Conservation (phyloP, 2,888 invertebrate genomes). For the Cotesia congregata region DNA sequence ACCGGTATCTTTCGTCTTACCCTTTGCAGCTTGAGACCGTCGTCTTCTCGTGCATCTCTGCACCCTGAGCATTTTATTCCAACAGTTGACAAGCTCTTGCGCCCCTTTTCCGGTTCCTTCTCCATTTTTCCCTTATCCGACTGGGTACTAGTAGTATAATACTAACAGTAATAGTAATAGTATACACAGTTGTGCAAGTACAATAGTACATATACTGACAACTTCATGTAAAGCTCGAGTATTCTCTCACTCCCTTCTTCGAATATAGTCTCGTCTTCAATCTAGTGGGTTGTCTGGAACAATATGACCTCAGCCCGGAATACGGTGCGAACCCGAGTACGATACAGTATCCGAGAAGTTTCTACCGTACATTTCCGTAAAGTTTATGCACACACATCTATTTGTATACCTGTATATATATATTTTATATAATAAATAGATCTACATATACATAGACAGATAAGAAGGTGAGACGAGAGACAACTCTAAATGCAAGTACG, state of each 20-base stretch:
- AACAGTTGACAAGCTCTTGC: background rate
- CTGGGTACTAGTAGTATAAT: background rate
- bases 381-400: background rate
- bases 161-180: background rate
- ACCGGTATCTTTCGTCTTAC: background rate
- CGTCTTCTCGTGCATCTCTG: background rate
- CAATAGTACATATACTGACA: background rate
- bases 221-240: slow-evolving; percentile 9
- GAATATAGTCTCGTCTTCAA: slow-evolving; percentile 45
- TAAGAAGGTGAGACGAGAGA: background rate
- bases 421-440: background rate
- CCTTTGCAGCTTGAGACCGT: background rate
- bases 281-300: slow-evolving; percentile 45
- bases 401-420: background rate
- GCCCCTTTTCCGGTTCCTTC: background rate
- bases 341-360: slow-evolving; percentile 40
- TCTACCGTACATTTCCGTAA: slow-evolving; percentile 23
- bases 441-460: background rate
- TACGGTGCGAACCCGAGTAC: slow-evolving; percentile 35
- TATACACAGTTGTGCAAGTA: background rate
- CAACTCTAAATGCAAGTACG: slow-evolving; percentile 4
- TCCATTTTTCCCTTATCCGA: background rate
- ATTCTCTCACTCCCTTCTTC: slow-evolving; percentile 37
- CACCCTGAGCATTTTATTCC: slow-evolving; percentile 10
- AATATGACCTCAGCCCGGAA: slow-evolving; percentile 43